These are phyloP conservation scores for Oryzaephilus surinamensis DNA, from an alignment of 1,140 invertebrate genomes.

Conservation along the genomic window DNA sequence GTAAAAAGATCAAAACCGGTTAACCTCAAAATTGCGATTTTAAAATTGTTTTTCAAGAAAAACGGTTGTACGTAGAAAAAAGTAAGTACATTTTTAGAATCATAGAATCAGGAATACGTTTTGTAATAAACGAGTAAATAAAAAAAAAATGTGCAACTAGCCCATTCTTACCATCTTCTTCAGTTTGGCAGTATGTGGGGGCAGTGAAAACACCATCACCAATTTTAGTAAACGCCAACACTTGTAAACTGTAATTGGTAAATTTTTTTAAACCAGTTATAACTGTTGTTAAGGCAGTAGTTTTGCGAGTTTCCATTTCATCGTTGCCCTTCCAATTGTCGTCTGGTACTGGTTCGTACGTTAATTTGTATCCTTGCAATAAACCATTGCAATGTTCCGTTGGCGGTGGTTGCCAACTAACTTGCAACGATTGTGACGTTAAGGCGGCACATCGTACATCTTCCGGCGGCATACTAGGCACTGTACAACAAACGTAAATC, in stretches of 20 bases:
- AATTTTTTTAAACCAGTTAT: slow-evolving; percentile 60
- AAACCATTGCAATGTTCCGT: slow-evolving; percentile 65
- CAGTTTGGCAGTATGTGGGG: slow-evolving; percentile 65
- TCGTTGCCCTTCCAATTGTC: slow-evolving; percentile 47
- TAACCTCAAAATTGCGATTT: no score
- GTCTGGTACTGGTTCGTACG: slow-evolving; percentile 54
- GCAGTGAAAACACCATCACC: slow-evolving; percentile 65
- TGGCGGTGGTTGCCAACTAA: slow-evolving; percentile 76
- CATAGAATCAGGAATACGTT: no score
- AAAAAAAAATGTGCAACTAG: background rate
- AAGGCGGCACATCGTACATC: slow-evolving; percentile 59
- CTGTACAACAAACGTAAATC: slow-evolving; percentile 38
- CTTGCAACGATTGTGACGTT: slow-evolving; percentile 64
- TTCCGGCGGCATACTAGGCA: slow-evolving; percentile 61
- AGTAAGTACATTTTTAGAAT: no score
- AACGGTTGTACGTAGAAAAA: no score
- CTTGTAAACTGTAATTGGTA: slow-evolving; percentile 79
- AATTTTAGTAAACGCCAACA: slow-evolving; percentile 69
- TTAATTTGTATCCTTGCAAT: slow-evolving; percentile 72
- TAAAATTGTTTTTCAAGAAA: background rate
- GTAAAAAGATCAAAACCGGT: no score
- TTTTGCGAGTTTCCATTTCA: slow-evolving; percentile 57
- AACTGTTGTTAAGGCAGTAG: slow-evolving; percentile 54
- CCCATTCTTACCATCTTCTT: slow-evolving; percentile 60
- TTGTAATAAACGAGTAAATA: no score